Evolutionary conservation across 2,113 vertebrate genomes (phyloP).

Genomic region (Symphodus melops): DNA sequence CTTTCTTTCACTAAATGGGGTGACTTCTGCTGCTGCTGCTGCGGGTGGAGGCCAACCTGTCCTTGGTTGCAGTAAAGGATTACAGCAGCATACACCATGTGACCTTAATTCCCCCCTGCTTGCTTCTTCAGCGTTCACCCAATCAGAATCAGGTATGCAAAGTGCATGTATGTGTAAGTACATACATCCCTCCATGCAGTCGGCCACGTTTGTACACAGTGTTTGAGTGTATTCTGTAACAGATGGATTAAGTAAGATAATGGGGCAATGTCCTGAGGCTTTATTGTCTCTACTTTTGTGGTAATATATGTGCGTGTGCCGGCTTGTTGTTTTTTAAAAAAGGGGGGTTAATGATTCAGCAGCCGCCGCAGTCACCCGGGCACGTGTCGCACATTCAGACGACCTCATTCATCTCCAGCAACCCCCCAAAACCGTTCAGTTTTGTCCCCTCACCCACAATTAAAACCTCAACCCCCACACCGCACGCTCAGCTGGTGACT

Average conservation of each 20-base stretch:
- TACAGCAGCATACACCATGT: constrained; percentile 75
- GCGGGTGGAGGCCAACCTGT: constrained; percentile 60
- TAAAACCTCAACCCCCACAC: constrained; percentile 66
- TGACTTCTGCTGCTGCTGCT: constrained; percentile 27
- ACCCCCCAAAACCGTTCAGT: constrained; percentile 58
- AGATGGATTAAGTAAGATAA: constrained; percentile 55
- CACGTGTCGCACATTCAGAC: constrained; percentile 77
- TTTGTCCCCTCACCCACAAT: constrained; percentile 58
- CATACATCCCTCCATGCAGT: constrained; percentile 21
- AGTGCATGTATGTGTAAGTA: constrained; percentile 32
- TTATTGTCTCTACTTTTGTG: constrained; percentile 40
- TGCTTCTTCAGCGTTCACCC: constrained; percentile 56
- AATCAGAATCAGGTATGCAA: constrained; percentile 72
- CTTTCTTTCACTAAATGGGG: constrained; percentile 17
- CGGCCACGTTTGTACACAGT: constrained; percentile 33
- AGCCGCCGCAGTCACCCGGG: constrained; percentile 60
- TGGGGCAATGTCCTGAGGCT: constrained; percentile 31
- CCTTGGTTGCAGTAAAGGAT: constrained; percentile 77
- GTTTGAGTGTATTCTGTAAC: constrained; percentile 26
- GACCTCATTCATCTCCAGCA: constrained; percentile 74
- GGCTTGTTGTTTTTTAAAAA: constrained; percentile 58
- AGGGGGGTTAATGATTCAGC: constrained; percentile 64
- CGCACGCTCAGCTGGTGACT: constrained; percentile 70
- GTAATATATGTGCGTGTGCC: constrained; percentile 26
- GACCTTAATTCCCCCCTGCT: constrained; percentile 79